These are phyloP conservation scores for Apis cerana DNA, from an alignment of 1,140 invertebrate genomes.

Conservation along the genomic window DNA sequence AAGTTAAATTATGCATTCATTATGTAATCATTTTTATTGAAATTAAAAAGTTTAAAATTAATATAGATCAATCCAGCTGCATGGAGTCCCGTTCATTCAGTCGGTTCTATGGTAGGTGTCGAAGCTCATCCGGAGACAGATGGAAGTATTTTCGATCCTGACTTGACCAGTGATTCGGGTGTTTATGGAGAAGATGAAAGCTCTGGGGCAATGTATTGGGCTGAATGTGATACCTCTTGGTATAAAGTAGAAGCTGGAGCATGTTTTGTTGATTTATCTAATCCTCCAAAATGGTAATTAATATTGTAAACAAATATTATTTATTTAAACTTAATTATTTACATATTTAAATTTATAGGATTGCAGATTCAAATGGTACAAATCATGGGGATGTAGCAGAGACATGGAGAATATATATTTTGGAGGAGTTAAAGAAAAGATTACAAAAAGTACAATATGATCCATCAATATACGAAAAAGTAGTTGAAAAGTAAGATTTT, in stretches of 20 bases:
- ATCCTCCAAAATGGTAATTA: slow-evolving; percentile 88
- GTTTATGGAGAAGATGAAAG: slow-evolving; percentile 89
- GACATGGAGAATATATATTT: slow-evolving; percentile 88
- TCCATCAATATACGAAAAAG: slow-evolving; percentile 85
- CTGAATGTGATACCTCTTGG: slow-evolving; percentile 89
- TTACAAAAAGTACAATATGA: slow-evolving; percentile 80
- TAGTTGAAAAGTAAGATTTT: slow-evolving; percentile 85
- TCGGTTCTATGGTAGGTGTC: slow-evolving; percentile 89
- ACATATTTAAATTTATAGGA: slow-evolving; percentile 69
- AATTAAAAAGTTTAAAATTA: slow-evolving; percentile 10
- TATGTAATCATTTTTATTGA: neutral
- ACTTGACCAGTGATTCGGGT: slow-evolving; percentile 85
- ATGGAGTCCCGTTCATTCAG: slow-evolving; percentile 91
- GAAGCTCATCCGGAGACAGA: slow-evolving; percentile 91
- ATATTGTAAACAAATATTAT: neutral
- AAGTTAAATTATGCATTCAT: slow-evolving; percentile 15
- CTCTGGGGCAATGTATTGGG: slow-evolving; percentile 86
- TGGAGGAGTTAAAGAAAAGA: slow-evolving; percentile 86
- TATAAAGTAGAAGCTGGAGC: slow-evolving; percentile 90
- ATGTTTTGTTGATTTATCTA: slow-evolving; percentile 85
- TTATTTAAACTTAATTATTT: slow-evolving; percentile 3
- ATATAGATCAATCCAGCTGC: slow-evolving; percentile 85
- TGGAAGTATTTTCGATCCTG: slow-evolving; percentile 89
- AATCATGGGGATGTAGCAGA: slow-evolving; percentile 85
- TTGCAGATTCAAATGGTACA: slow-evolving; percentile 82